These are phyloP conservation scores for Chascanopsetta lugubris DNA, from an alignment of 2,113 vertebrate genomes.

Conservation along the genomic window DNA sequence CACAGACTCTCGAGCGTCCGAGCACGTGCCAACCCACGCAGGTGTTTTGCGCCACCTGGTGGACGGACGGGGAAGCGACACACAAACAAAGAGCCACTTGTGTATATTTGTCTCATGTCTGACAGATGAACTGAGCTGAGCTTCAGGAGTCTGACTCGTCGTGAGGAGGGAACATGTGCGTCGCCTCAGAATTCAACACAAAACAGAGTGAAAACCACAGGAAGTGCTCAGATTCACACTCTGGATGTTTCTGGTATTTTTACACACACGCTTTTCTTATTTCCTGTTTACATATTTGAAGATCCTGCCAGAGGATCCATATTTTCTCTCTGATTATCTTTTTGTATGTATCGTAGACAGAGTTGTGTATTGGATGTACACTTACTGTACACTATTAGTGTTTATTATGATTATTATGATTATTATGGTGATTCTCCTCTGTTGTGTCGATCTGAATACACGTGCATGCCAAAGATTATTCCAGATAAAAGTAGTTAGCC, in stretches of 20 bases:
- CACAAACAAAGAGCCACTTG: too few species aligned
- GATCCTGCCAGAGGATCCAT: conserved; percentile 28
- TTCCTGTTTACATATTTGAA: conserved; percentile 59
- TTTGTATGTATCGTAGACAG: conserved; percentile 57
- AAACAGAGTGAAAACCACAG: neutral
- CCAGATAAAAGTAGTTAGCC: conserved; percentile 21
- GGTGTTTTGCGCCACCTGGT: too few species aligned
- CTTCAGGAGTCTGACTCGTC: too few species aligned
- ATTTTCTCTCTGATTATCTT: conserved; percentile 43
- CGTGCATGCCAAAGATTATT: conserved; percentile 64
- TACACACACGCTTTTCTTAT: conserved; percentile 59
- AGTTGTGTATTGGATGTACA: conserved; percentile 45
- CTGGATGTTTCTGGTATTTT: conserved; percentile 56
- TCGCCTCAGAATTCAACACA: neutral
- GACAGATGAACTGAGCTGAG: neutral
- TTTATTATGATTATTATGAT: too few species aligned
- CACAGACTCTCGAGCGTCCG: too few species aligned
- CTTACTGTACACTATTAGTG: conserved; percentile 36
- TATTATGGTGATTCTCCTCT: conserved; percentile 44
- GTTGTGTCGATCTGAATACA: conserved; percentile 36
- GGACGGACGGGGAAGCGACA: too few species aligned
- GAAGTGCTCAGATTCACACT: conserved; percentile 17
- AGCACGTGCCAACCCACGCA: too few species aligned
- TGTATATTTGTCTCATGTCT: neutral
- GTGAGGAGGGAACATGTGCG: neutral